Conservation (phyloP, 92 coral and sea anemone species). For the Palythoa grandis region DNA sequence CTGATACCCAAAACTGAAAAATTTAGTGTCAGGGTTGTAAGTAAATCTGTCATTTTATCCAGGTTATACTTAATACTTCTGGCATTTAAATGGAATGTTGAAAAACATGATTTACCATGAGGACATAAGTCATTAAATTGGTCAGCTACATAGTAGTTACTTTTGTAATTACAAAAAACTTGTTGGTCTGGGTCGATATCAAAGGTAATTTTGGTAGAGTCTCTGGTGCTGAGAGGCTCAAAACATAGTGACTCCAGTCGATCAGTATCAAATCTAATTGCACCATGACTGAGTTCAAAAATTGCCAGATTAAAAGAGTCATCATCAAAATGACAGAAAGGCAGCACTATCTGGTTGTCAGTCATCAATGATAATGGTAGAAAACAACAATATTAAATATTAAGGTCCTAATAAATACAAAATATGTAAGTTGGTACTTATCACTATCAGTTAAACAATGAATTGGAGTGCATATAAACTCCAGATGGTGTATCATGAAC, state of each 20-base stretch:
- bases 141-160: not conserved
- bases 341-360: not conserved
- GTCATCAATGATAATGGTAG: too few relatives aligned
- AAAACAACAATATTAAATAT: too few relatives aligned
- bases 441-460: not conserved
- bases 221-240: not conserved
- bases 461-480: too few relatives aligned
- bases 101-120: not conserved
- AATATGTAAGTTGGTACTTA: not conserved
- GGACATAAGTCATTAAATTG: conserved; percentile 5
- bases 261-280: not conserved
- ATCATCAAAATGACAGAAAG: not conserved
- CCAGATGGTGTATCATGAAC: not conserved
- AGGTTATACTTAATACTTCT: not conserved
- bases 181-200: not conserved
- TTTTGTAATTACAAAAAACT: not conserved
- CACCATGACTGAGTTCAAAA: too few relatives aligned
- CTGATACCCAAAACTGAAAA: conserved; percentile 9
- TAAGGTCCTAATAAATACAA: not conserved
- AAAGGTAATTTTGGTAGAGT: not conserved
- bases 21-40: not conserved
- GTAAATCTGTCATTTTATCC: not conserved
- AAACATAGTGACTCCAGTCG: not conserved
- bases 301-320: not conserved
- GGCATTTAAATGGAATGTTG: conserved; percentile 1